phyloP scores from a whole-genome alignment of 2,888 invertebrate genomes.

The Tyria jacobaeae region DNA sequence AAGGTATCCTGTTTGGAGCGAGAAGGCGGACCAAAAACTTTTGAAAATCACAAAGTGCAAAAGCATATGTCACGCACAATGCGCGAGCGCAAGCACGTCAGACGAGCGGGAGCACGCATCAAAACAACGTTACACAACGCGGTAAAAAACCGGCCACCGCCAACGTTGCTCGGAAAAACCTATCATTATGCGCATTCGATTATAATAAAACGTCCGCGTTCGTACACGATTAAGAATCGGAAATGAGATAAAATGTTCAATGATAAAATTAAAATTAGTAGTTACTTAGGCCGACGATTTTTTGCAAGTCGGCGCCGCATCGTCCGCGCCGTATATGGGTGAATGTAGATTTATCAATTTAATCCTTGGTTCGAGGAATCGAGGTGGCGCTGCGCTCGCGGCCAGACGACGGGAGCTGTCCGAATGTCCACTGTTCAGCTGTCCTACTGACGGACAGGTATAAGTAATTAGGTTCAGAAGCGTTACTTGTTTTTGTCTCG shows the following conservation, averaged over 20 bases:
- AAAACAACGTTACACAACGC: slow-evolving; percentile 74
- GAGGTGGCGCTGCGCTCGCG: slow-evolving; percentile 61
- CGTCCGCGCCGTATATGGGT: slow-evolving; percentile 67
- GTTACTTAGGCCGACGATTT: slow-evolving; percentile 76
- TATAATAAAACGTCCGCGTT: slow-evolving; percentile 71
- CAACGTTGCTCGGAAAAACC: slow-evolving; percentile 75
- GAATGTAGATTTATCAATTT: slow-evolving; percentile 81
- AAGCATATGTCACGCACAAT: slow-evolving; percentile 75
- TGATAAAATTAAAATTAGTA: slow-evolving; percentile 84
- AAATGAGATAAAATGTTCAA: slow-evolving; percentile 79
- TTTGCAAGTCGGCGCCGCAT: slow-evolving; percentile 73
- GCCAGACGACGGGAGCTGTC: slow-evolving; percentile 47
- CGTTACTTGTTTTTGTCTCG: slow-evolving; percentile 57
- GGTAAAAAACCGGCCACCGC: slow-evolving; percentile 83
- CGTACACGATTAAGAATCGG: slow-evolving; percentile 72
- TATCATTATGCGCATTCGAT: slow-evolving; percentile 82
- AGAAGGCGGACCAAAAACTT: slow-evolving; percentile 75
- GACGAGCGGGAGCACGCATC: slow-evolving; percentile 58
- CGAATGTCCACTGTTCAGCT: slow-evolving; percentile 39
- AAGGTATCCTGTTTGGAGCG: slow-evolving; percentile 74
- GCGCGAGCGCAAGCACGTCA: slow-evolving; percentile 59
- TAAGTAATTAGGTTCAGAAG: slow-evolving; percentile 63
- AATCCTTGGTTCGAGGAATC: slow-evolving; percentile 74
- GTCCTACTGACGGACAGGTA: slow-evolving; percentile 63
- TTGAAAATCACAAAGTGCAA: slow-evolving; percentile 72